These are phyloP conservation scores for Synergus laeviventris DNA, from an alignment of 2,888 invertebrate genomes.

Conservation along the genomic window DNA sequence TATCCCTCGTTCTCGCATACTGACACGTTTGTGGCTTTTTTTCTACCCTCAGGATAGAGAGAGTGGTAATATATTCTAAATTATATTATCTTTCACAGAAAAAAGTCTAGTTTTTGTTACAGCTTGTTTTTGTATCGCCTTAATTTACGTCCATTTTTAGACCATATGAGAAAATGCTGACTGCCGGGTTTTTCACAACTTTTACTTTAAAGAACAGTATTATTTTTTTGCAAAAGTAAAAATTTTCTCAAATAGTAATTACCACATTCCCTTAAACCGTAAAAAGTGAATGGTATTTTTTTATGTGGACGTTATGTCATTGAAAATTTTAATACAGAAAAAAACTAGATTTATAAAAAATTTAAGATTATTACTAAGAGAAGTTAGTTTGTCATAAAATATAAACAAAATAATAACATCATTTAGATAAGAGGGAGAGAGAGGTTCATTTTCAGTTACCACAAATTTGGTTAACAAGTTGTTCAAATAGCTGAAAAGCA, in stretches of 20 bases:
- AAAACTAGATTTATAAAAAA: not conserved
- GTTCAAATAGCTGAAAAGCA: constrained; percentile 5
- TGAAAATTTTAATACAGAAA: not conserved
- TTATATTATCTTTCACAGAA: no score
- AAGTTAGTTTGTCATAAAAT: not conserved
- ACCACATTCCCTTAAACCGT: no score
- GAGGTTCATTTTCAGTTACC: not conserved
- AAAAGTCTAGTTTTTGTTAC: no score
- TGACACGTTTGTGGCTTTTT: not conserved
- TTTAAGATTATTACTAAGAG: not conserved
- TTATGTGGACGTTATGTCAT: not conserved
- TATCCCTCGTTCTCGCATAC: not conserved
- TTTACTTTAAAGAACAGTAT: no score
- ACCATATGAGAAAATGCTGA: no score
- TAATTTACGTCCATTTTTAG: no score
- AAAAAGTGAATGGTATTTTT: no score
- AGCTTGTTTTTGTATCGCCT: no score
- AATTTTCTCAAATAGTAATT: no score
- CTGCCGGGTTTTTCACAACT: no score
- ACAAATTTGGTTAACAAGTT: not conserved
- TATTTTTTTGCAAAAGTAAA: no score
- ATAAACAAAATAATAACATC: no score
- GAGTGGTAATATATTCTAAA: not conserved
- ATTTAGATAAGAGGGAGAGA: not conserved
- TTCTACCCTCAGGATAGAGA: not conserved